Percentiles rank a stretch among this genome's conserved stretches.
Conservation (phyloP, 2,888 invertebrate genomes). For the Ichneumoninae sp. region DNA sequence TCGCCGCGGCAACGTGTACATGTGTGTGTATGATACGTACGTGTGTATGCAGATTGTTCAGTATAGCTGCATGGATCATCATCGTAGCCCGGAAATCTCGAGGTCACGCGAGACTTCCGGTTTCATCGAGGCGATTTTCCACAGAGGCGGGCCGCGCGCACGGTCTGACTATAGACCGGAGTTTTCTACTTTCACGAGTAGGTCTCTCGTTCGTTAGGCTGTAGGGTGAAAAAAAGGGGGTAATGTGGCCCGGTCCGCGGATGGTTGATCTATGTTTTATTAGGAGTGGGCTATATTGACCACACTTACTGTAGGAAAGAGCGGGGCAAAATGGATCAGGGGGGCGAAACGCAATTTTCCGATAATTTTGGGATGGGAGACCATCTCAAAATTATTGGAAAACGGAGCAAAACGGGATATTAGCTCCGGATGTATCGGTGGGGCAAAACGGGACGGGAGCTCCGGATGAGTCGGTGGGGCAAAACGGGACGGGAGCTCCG, state of each 20-base stretch:
- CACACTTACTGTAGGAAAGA: no score
- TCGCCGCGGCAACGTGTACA: neutral
- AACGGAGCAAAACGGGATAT: no score
- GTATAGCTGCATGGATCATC: constrained; percentile 22
- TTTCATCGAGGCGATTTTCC: constrained; percentile 23
- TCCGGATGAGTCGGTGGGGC: no score
- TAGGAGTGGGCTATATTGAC: neutral
- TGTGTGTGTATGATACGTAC: neutral
- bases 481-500: no score
- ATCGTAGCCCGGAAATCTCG: constrained; percentile 18
- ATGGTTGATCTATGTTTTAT: neutral
- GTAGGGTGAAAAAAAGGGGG: neutral
- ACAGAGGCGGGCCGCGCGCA: neutral
- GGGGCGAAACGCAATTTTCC: no score
- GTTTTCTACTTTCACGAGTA: no score
- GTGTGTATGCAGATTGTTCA: neutral
- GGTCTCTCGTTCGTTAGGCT: neutral
- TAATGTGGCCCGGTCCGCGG: neutral
- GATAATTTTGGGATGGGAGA: no score
- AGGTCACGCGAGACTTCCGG: constrained; percentile 49
- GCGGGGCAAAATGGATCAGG: no score
- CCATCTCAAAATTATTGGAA: no score
- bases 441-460: no score
- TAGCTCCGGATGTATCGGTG: no score
- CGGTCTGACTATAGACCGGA: neutral